Evolutionary conservation across 2,888 invertebrate species (phyloP).

Genomic region (Mythimna loreyi): DNA sequence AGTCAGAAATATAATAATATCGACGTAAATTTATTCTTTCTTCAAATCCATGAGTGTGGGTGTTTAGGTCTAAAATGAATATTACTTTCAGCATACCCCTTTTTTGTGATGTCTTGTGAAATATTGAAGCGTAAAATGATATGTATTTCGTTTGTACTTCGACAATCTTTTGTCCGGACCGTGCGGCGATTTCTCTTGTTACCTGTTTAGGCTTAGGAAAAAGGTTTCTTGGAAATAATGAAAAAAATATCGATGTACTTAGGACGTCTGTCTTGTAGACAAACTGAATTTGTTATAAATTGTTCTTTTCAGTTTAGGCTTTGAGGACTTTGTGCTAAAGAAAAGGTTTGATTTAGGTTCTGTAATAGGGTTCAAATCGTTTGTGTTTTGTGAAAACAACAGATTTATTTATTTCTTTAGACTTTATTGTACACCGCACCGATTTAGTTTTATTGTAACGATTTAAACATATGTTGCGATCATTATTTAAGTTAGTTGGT

Average conservation of each 20-base stretch:
- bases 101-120: constrained; percentile 20
- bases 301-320: not conserved
- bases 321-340: not conserved
- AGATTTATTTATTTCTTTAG: too few relatives aligned
- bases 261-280: constrained; percentile 1
- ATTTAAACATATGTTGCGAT: not conserved
- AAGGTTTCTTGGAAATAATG: constrained; percentile 1
- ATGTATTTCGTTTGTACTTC: not conserved
- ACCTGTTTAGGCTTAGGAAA: not conserved
- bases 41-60: not conserved
- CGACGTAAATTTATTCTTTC: constrained; percentile 13
- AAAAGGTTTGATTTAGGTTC: not conserved
- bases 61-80: not conserved
- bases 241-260: not conserved
- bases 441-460: not conserved
- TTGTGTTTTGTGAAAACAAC: not conserved
- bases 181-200: not conserved
- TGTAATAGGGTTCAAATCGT: not conserved
- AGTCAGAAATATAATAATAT: constrained; percentile 8
- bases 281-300: constrained; percentile 9
- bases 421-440: too few relatives aligned
- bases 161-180: not conserved
- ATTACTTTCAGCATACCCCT: not conserved
- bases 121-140: constrained; percentile 1
- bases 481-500: not conserved